phyloP scores from a whole-genome alignment of 2,888 invertebrate species.

The Altica lythri region DNA sequence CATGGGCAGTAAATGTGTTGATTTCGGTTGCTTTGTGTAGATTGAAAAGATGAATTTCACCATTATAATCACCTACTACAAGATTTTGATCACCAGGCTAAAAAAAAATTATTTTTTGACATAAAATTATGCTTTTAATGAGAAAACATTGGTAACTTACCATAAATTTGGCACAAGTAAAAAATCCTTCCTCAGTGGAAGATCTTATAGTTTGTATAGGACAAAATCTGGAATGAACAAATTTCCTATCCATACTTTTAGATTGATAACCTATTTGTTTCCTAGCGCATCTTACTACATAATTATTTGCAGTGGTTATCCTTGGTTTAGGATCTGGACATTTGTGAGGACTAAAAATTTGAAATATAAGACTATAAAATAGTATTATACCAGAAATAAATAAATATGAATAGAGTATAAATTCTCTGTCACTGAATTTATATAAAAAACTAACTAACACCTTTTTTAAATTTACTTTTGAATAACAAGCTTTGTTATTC shows the following conservation, averaged over 20 bases:
- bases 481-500: too few species aligned
- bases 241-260: slow-evolving; percentile 73
- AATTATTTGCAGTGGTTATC: slow-evolving; percentile 70
- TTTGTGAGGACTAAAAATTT: slow-evolving; percentile 84
- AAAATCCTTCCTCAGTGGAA: slow-evolving; percentile 73
- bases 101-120: slow-evolving; percentile 4
- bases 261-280: slow-evolving; percentile 63
- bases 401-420: too few species aligned
- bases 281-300: slow-evolving; percentile 67
- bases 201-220: slow-evolving; percentile 75
- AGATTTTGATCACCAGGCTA: slow-evolving; percentile 59
- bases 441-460: too few species aligned
- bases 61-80: slow-evolving; percentile 88
- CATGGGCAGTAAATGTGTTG: slow-evolving; percentile 78
- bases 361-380: too few species aligned
- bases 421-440: too few species aligned
- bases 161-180: slow-evolving; percentile 64
- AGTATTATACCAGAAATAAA: too few species aligned
- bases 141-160: too few species aligned
- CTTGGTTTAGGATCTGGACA: slow-evolving; percentile 87
- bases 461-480: too few species aligned
- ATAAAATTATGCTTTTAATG: too few species aligned
- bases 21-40: slow-evolving; percentile 83
- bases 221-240: slow-evolving; percentile 83
- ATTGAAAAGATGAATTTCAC: slow-evolving; percentile 89